These are phyloP conservation scores for Rousettus madagascariensis DNA, from an alignment of 2,797 vertebrate species.

Conservation along the genomic window DNA sequence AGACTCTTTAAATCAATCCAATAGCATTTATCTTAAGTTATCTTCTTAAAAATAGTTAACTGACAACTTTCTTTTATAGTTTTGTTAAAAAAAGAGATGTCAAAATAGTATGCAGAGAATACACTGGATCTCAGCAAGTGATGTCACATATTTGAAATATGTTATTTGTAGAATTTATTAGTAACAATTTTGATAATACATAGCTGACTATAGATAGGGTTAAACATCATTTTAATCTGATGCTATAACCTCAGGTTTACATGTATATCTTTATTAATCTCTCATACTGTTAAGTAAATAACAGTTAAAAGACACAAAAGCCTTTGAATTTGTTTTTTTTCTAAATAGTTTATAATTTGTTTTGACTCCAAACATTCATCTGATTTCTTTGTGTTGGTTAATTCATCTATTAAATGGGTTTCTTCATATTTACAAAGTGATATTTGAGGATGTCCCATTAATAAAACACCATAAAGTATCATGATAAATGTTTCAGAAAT, in stretches of 20 bases:
- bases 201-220: constrained; percentile 19
- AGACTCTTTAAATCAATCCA: constrained; percentile 39
- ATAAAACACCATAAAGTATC: background rate
- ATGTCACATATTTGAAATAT: constrained; percentile 48
- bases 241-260: background rate
- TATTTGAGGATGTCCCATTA: background rate
- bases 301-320: background rate
- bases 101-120: background rate
- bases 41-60: constrained; percentile 38
- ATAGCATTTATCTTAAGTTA: constrained; percentile 61
- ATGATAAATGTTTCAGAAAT: background rate
- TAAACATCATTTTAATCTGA: constrained; percentile 34
- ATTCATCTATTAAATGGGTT: background rate
- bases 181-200: constrained; percentile 1
- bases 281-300: background rate
- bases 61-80: constrained; percentile 50
- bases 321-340: background rate
- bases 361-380: background rate
- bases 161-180: constrained; percentile 55
- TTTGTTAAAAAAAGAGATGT: constrained; percentile 54
- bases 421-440: background rate
- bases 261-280: background rate
- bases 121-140: constrained; percentile 6
- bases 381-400: background rate
- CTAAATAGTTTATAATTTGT: background rate